These are phyloP conservation scores for Gymnopithys bicolor DNA, from an alignment of 2,797 vertebrate genomes.

Conservation along the genomic window DNA sequence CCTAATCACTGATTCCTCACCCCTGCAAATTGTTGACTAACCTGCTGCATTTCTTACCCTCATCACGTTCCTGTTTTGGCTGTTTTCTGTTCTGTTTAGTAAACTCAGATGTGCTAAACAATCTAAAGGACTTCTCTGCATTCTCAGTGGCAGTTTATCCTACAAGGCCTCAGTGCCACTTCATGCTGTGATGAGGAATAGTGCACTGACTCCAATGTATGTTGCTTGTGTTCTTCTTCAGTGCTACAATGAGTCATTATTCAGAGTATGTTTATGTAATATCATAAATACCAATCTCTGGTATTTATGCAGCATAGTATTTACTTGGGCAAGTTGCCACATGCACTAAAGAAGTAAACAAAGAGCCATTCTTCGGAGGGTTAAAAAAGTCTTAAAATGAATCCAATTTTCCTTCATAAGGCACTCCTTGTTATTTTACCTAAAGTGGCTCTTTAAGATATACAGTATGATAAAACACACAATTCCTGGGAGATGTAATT, in stretches of 20 bases:
- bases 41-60: not conserved
- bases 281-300: slow-evolving; percentile 79
- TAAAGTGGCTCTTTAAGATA: slow-evolving; percentile 76
- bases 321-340: slow-evolving; percentile 83
- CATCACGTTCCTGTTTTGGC: not conserved
- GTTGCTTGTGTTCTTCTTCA: slow-evolving; percentile 63
- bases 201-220: slow-evolving; percentile 6
- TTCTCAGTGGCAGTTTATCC: not conserved
- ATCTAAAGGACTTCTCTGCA: not conserved
- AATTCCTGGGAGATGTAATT: slow-evolving; percentile 72
- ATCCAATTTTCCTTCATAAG: slow-evolving; percentile 80
- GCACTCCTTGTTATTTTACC: slow-evolving; percentile 78
- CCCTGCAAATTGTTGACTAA: not conserved
- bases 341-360: slow-evolving; percentile 79
- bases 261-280: slow-evolving; percentile 78
- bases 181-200: slow-evolving; percentile 8
- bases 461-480: slow-evolving; percentile 71
- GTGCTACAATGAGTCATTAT: slow-evolving; percentile 77
- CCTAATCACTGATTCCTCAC: not conserved
- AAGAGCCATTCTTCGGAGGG: slow-evolving; percentile 80
- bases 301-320: slow-evolving; percentile 80
- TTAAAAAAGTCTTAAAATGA: slow-evolving; percentile 76
- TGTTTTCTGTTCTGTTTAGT: not conserved
- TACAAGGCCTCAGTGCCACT: not conserved
- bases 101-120: not conserved